Conservation (phyloP, 1,140 invertebrate genomes). For the Drosophila sp. region DNA sequence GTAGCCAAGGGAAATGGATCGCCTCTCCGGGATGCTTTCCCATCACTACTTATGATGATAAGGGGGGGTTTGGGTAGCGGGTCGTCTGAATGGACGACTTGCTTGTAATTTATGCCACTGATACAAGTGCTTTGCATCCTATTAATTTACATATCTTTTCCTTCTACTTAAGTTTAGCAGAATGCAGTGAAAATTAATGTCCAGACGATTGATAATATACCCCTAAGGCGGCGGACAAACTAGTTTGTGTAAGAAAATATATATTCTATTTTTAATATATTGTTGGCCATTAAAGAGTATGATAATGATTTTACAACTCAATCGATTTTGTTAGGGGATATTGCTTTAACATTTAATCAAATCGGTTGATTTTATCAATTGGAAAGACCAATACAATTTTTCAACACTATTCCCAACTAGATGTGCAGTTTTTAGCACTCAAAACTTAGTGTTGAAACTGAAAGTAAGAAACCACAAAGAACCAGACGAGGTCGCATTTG, state of each 20-base stretch:
- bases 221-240: neutral
- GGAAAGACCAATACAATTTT: too few relatives aligned
- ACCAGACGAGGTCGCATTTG: too few relatives aligned
- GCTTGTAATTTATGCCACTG: conserved; percentile 44
- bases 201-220: conserved; percentile 3
- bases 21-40: neutral
- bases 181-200: conserved; percentile 6
- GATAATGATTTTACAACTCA: neutral
- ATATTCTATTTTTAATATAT: conserved; percentile 2
- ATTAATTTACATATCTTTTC: conserved; percentile 28
- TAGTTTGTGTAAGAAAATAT: neutral
- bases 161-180: neutral
- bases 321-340: neutral
- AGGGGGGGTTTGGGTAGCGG: neutral
- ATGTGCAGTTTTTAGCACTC: too few relatives aligned
- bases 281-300: neutral
- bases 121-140: conserved; percentile 35
- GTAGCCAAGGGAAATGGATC: neutral
- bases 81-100: neutral
- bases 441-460: too few relatives aligned
- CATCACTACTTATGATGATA: neutral
- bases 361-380: too few relatives aligned
- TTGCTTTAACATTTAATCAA: too few relatives aligned
- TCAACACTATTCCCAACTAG: too few relatives aligned
- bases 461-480: too few relatives aligned